These are phyloP conservation scores for Plebejus argus DNA, from an alignment of 2,888 invertebrate genomes.

Conservation along the genomic window DNA sequence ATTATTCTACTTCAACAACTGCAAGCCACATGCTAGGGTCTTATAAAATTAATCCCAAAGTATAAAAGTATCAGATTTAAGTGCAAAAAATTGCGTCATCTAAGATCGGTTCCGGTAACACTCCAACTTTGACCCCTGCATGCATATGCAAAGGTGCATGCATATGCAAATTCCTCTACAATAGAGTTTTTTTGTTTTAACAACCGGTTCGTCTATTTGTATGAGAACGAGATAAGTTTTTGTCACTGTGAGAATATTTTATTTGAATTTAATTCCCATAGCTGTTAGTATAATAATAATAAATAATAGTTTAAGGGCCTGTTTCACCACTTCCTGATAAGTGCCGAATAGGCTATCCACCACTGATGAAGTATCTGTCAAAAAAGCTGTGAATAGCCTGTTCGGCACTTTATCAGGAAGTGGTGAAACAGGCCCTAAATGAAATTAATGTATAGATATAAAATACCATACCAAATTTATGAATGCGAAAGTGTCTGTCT, in stretches of 20 bases:
- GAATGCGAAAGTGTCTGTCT: no score
- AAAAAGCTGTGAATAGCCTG: no score
- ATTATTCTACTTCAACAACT: no score
- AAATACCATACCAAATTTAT: no score
- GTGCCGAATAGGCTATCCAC: no score
- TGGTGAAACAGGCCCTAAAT: no score
- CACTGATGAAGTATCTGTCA: no score
- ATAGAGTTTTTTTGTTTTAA: conserved; percentile 36
- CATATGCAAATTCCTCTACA: conserved; percentile 21
- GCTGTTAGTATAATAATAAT: neutral
- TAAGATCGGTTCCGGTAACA: conserved; percentile 26
- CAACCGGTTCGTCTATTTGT: conserved; percentile 37
- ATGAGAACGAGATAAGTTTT: conserved; percentile 34
- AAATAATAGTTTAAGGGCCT: neutral
- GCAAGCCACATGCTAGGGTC: no score
- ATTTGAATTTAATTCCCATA: conserved; percentile 10
- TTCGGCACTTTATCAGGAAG: no score
- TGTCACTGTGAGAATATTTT: conserved; percentile 26
- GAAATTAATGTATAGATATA: no score
- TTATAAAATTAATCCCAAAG: no score
- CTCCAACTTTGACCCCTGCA: conserved; percentile 22
- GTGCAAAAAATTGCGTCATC: conserved; percentile 19
- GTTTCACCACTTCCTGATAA: no score
- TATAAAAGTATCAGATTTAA: conserved; percentile 19
- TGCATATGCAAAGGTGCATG: conserved; percentile 27